phyloP scores from a whole-genome alignment of 2,797 vertebrate genomes.

The Acipenser oxyrinchus region DNA sequence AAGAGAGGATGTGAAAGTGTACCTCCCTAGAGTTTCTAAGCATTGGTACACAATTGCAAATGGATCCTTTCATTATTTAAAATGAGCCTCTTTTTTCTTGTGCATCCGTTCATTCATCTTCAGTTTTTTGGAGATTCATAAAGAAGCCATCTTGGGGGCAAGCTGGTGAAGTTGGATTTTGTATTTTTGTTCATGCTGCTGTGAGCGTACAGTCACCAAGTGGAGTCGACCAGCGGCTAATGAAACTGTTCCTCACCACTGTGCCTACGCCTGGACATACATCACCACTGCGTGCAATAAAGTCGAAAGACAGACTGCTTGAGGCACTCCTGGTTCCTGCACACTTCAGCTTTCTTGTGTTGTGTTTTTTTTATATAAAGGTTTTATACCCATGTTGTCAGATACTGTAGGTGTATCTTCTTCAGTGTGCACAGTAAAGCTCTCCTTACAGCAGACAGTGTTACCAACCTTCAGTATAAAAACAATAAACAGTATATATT shows the following conservation, averaged over 20 bases:
- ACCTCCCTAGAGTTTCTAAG: slow-evolving; percentile 21
- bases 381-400: slow-evolving; percentile 34
- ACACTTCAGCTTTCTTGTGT: slow-evolving; percentile 12
- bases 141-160: slow-evolving; percentile 23
- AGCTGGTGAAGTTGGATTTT: slow-evolving; percentile 45
- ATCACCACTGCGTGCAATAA: slow-evolving; percentile 63
- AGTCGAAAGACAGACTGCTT: slow-evolving; percentile 27
- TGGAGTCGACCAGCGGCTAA: slow-evolving; percentile 64
- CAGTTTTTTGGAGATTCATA: slow-evolving; percentile 37
- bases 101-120: slow-evolving; percentile 37
- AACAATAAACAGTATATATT: neutral
- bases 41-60: slow-evolving; percentile 38
- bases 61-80: slow-evolving; percentile 33
- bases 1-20: slow-evolving; percentile 14
- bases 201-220: slow-evolving; percentile 56
- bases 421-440: slow-evolving; percentile 12
- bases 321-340: neutral
- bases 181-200: slow-evolving; percentile 43
- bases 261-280: slow-evolving; percentile 80
- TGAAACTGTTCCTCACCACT: slow-evolving; percentile 82
- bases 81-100: slow-evolving; percentile 18
- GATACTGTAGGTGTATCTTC: slow-evolving; percentile 18
- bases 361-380: slow-evolving; percentile 6
- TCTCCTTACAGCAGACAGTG: slow-evolving; percentile 6
- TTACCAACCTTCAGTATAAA: neutral